Evolutionary conservation across 1,140 invertebrate genomes (phyloP), one percentile per base, ranked within the genome.

Genomic region (Nymphalis io): DNA sequence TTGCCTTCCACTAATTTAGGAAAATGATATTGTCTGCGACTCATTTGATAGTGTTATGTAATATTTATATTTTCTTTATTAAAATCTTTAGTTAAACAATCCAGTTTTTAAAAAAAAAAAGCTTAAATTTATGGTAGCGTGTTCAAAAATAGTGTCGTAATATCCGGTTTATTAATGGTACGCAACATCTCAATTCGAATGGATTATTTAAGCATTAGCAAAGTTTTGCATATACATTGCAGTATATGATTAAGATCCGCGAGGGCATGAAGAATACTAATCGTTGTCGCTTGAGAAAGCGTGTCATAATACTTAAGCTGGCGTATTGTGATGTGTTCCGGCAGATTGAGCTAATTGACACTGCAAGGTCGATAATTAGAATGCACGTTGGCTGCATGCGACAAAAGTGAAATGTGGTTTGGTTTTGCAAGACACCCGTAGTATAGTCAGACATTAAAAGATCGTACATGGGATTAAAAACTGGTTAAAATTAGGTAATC

Each of bases 251-350:
- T 69, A 76, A 70, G 71, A 73, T 69, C 73, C 67, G 68, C 53
- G 60, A 68, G 60, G 63, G 58, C 65, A 44, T 23, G 58, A 68
- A 60, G 78, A 76, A 81, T 81, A 81, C 76, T 74, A 78, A 80
- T 80, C 59, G 40, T 42, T 55, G 48, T 16, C 40, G 62, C 51
- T 65, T 63, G 68, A 70, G 72, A 81, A 79, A 79, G 72, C 74
- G 78, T 78, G 75, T 74, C 77, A 68, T 67, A 78, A 79, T 60
- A 64, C 70, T 67, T 73, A 44, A 71, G 66, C 20, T 40, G 62
- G 67, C n/a, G 64, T 71, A 64, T 61, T 70, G 62, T 77, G 60
- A 75, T 75, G 68, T 79, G 70, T 81, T 79, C 77, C 79, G 79
- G 77, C 73, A 78, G 72, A 74, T 70, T 70, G 60, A 65, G 40